Conservation (phyloP, 2,113 vertebrate genomes). For the Heterotilapia buettikoferi region DNA sequence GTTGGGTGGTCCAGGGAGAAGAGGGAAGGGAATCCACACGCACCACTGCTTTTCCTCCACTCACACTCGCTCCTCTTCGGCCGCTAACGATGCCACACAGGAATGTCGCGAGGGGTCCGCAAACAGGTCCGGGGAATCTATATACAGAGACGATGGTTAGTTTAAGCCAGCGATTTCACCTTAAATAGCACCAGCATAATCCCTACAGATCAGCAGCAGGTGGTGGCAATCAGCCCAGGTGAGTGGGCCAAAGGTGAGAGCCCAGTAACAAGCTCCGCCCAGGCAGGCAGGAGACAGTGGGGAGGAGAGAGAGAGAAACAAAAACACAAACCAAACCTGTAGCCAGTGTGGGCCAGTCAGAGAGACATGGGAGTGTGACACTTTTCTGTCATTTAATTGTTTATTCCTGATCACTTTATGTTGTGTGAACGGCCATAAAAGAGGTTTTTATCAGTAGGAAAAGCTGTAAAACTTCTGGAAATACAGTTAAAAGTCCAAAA, state of each 20-base stretch:
- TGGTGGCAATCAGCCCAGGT: background rate
- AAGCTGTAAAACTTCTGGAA: background rate
- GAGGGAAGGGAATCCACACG: too few species aligned
- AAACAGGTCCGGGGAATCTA: accelerated
- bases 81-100: background rate
- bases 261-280: background rate
- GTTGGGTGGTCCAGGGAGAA: too few species aligned
- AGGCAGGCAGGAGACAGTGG: background rate
- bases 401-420: background rate
- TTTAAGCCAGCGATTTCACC: background rate
- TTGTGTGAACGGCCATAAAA: background rate
- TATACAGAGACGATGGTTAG: background rate
- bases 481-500: background rate
- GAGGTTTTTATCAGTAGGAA: background rate
- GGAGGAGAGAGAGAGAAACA: background rate
- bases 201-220: background rate
- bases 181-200: background rate
- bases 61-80: too few species aligned
- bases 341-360: background rate
- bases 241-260: background rate
- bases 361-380: background rate
- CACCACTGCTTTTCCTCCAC: too few species aligned
- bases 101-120: background rate
- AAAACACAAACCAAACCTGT: background rate
- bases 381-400: background rate